Base-by-base conservation (phyloP, 2,888 invertebrate species). In the Heteromyza rotundicornis region DNA sequence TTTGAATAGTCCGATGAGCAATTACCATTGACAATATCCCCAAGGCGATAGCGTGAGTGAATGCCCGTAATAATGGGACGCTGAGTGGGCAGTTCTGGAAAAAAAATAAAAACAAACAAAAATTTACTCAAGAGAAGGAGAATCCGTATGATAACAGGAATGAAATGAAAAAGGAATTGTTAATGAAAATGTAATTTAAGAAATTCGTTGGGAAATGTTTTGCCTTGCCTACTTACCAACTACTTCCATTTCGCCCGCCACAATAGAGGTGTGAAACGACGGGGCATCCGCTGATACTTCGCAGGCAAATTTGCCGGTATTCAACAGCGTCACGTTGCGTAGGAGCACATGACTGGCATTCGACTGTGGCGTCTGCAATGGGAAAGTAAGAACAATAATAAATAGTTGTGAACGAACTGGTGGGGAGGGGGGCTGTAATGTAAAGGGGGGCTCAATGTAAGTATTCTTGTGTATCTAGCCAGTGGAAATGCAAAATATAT, bases 1-100 rank as follows among this genome's bases (percentile, higher is more conserved):
- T 83, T 84, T 2, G 87, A 87, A 64, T 84, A 84, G 68, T 84
- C 84, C 20, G 86, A 86, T 16, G 85, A 85, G 68, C 87, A 87
- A 70, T 86, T 86, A 1, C 86, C 86, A 68, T 84, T 84, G 50
- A 87, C 78, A 53, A 80, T 78, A 60, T 87, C 87, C 2, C 85
- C 86, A 12, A 84, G 71, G 2, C 84, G 84, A 75, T 87, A 87
- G 17, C 86, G 80, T 1, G 84, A 81, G 71, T 86, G 86, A 60
- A 87, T 78, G 1, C 86, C 86, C 23, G 81, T 84, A 63, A 87
- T 85, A 59, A 82, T 81, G 17, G 87, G 87, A 57, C 85, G 84
- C 59, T 84, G 83, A 59, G 81, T 80, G 5, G 87, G 87, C 49
- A 86, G 72, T 71, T 86, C 87, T 78, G 78, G 16, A 35, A 49